These are phyloP conservation scores for Callimorpha dominula DNA, from an alignment of 2,888 invertebrate genomes.

Conservation along the genomic window DNA sequence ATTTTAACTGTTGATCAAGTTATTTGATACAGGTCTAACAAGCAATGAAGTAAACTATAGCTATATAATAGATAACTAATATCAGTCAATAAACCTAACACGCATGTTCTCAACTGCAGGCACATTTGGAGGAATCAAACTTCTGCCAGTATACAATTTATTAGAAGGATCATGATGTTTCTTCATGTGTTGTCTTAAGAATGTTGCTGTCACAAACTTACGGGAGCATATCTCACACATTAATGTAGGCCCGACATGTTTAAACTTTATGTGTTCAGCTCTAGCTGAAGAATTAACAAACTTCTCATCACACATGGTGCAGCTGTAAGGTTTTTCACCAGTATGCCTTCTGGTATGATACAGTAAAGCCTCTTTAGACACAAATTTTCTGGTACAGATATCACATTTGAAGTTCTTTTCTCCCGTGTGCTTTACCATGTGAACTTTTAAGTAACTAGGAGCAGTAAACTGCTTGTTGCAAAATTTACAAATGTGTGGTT, in stretches of 20 bases:
- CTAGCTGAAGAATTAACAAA: constrained; percentile 81
- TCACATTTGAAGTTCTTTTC: constrained; percentile 78
- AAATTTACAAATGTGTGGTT: constrained; percentile 71
- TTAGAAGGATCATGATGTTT: constrained; percentile 77
- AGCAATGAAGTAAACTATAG: not conserved
- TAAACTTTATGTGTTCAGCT: constrained; percentile 79
- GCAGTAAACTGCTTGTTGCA: constrained; percentile 81
- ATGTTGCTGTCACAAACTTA: constrained; percentile 77
- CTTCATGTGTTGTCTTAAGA: constrained; percentile 73
- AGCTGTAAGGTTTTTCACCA: constrained; percentile 79
- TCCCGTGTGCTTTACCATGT: constrained; percentile 78
- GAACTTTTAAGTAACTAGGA: constrained; percentile 75
- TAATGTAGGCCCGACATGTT: constrained; percentile 75
- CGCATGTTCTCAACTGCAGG: constrained; percentile 71
- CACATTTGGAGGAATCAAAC: constrained; percentile 65
- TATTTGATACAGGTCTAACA: not conserved
- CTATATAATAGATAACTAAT: not conserved
- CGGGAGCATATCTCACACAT: constrained; percentile 76
- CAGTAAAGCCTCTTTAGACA: constrained; percentile 77
- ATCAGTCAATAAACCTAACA: constrained; percentile 30
- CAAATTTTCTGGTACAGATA: constrained; percentile 72
- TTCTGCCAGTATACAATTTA: constrained; percentile 70
- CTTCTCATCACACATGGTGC: constrained; percentile 71
- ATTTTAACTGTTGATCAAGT: not conserved
- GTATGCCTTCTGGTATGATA: constrained; percentile 80